Evolutionary conservation across 92 coral and sea anemone genomes (phyloP).

Genomic region (Umimayanthus kanabou): DNA sequence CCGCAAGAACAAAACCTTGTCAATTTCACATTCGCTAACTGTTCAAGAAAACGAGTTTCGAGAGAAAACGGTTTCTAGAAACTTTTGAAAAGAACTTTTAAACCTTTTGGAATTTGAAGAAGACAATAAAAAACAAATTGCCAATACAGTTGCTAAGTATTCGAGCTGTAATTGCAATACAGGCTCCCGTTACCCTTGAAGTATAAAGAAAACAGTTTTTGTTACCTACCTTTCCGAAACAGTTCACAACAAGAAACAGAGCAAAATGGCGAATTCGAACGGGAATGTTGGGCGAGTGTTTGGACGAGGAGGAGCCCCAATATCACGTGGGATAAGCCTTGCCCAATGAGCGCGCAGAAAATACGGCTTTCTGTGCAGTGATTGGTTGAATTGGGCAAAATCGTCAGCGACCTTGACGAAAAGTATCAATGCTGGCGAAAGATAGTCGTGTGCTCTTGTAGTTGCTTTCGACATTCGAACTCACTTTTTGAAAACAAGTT

Average conservation of each 20-base stretch:
- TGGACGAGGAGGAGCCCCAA: slow-evolving; percentile 36
- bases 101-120: not conserved
- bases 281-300: slow-evolving; percentile 29
- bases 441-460: slow-evolving; percentile 36
- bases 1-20: slow-evolving; percentile 15
- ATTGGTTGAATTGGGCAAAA: slow-evolving; percentile 22
- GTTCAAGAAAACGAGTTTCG: not conserved
- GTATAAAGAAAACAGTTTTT: not conserved
- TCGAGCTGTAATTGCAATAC: not conserved
- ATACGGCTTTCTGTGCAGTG: not conserved
- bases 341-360: slow-evolving; percentile 43
- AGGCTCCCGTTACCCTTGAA: not conserved
- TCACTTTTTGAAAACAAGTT: not conserved
- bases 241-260: slow-evolving; percentile 29
- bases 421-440: slow-evolving; percentile 44
- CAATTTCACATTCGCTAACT: slow-evolving; percentile 17
- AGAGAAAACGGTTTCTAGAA: slow-evolving; percentile 49
- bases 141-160: not conserved
- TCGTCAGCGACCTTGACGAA: slow-evolving; percentile 34
- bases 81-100: slow-evolving; percentile 37
- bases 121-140: not conserved
- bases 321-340: slow-evolving; percentile 33
- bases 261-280: slow-evolving; percentile 51
- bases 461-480: slow-evolving; percentile 48
- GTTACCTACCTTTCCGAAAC: slow-evolving; percentile 31